A percentile compares a stretch with the other conserved stretches of the same genome.
phyloP scores from a whole-genome alignment of 2,888 invertebrate species.

The Melieria crassipennis region DNA sequence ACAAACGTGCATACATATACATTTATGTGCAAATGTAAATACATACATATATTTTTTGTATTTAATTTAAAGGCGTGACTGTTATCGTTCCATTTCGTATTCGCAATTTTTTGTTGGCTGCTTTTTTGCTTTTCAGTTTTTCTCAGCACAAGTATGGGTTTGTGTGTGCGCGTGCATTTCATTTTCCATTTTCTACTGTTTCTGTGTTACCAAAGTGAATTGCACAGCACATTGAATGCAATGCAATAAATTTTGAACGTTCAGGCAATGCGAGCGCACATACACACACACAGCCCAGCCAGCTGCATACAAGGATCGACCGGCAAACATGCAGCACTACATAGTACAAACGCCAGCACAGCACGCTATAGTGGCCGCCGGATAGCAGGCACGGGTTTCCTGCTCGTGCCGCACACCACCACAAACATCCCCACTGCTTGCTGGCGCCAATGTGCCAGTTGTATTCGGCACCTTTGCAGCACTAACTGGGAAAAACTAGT shows the following conservation, averaged over 20 bases:
- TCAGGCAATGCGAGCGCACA: neutral
- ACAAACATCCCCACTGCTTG: no score
- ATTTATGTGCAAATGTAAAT: no score
- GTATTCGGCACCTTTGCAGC: no score
- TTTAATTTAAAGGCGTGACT: slow-evolving; percentile 9
- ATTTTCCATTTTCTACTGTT: slow-evolving; percentile 2
- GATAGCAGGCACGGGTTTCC: no score
- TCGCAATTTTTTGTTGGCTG: neutral
- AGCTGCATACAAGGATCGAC: neutral
- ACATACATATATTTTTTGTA: no score
- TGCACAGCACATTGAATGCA: slow-evolving; percentile 26
- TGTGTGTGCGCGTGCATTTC: neutral
- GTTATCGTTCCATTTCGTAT: slow-evolving; percentile 20
- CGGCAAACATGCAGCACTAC: neutral
- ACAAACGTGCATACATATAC: no score
- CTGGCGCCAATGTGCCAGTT: no score
- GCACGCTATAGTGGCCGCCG: no score
- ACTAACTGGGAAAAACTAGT: no score
- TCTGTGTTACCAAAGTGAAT: slow-evolving; percentile 16
- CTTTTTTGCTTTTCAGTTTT: neutral
- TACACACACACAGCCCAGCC: neutral
- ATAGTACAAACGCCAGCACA: no score
- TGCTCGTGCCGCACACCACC: no score
- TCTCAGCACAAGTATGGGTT: neutral
- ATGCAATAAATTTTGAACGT: slow-evolving; percentile 28